Evolutionary conservation across 2,113 vertebrate genomes (phyloP), one percentile per base, ranked within the genome.

Genomic region (Suricata suricatta): DNA sequence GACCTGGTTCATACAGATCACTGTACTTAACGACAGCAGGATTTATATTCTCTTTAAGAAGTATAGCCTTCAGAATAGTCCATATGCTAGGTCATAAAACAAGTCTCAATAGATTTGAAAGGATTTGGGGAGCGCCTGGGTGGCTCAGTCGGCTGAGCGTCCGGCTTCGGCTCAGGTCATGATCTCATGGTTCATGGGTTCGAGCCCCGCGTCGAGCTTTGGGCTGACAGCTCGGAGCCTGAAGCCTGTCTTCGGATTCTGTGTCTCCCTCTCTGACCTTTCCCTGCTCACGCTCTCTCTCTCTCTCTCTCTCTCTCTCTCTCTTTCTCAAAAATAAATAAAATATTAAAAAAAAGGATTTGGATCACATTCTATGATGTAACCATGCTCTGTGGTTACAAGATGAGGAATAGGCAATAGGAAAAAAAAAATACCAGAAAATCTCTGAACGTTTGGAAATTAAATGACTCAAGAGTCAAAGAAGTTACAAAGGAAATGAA

Each of bases 21-120:
- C 29, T 68, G 33, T 83, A 41, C 82, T 85, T 84, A 92, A n/a
- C 95, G 52, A 76, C 29, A 63, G 13, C 64, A 76, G 27, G 85
- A 69, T 57, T 47, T 38, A 87, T 87, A 38, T 87, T 87, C 44
- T 93, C 90, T 84, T 85, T 76, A 69, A 77, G 31, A 74, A 86
- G 19, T 90, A 21, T 64, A 21, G 76, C 74, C 38, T 76, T 33
- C 15, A 81, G 16, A 41, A n/a, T 81, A 95, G 25, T 41, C 14
- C 21, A 35, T 93, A 50, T 68, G 25, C 7, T 81, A 15, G 5
- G 21, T 10, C 33, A 52, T 81, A 44, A 83, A 90, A 80, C 74
- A 89, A 64, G 31, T 47, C 41, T 93, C 29, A 76, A 60, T 89
- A 95, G 66, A 72, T 85, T 66, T 85, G 41, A 93, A 64, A 93